Evolutionary conservation across 1,140 invertebrate genomes (phyloP).

Genomic region (Heliconius hewitsoni): DNA sequence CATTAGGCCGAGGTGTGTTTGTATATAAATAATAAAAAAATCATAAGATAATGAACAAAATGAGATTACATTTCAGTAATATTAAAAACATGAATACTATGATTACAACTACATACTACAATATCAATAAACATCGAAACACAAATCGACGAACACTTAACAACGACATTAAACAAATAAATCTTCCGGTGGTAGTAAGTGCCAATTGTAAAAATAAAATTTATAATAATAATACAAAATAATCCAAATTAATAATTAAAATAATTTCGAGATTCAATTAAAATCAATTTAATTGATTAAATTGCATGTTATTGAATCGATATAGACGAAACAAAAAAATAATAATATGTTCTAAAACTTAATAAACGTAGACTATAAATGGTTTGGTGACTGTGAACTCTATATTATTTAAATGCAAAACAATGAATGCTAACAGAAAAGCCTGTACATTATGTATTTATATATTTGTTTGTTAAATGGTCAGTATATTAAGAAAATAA

Average conservation of each 20-base stretch:
- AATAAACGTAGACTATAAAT: neutral
- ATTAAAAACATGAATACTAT: slow-evolving; percentile 41
- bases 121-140: slow-evolving; percentile 42
- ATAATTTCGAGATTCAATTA: slow-evolving; percentile 60
- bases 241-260: slow-evolving; percentile 37
- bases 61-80: slow-evolving; percentile 72
- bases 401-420: slow-evolving; percentile 6
- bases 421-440: neutral
- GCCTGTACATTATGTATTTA: neutral
- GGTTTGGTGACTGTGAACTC: neutral
- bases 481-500: neutral
- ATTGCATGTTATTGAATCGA: slow-evolving; percentile 36
- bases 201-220: slow-evolving; percentile 38
- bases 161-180: slow-evolving; percentile 40
- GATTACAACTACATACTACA: slow-evolving; percentile 2
- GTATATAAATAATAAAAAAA: slow-evolving; percentile 36
- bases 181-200: slow-evolving; percentile 54
- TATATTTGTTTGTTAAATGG: neutral
- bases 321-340: slow-evolving; percentile 21
- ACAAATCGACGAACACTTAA: slow-evolving; percentile 45
- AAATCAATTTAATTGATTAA: slow-evolving; percentile 50
- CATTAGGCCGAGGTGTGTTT: slow-evolving; percentile 43
- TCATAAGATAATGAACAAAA: slow-evolving; percentile 51
- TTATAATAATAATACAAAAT: slow-evolving; percentile 9
- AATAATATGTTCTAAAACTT: slow-evolving; percentile 18